Evolutionary conservation across 2,888 invertebrate genomes (phyloP).

Genomic region (Escarpia spicata): DNA sequence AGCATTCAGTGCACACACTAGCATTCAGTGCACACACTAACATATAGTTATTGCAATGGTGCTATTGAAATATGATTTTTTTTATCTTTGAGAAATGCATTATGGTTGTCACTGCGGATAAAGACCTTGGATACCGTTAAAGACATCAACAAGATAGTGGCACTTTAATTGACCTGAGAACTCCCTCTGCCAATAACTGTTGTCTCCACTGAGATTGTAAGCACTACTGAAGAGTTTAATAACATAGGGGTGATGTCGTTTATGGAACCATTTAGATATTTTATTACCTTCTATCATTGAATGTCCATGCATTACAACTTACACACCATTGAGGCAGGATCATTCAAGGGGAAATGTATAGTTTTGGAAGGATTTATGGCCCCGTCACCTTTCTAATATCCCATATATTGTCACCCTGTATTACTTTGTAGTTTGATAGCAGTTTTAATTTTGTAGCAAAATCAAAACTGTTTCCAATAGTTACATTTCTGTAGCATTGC

Average conservation of each 20-base stretch:
- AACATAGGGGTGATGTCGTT: conserved; percentile 7
- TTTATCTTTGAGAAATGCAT: background rate
- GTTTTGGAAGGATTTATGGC: background rate
- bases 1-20: no score
- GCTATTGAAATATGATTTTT: background rate
- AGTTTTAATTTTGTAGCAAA: background rate
- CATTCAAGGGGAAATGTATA: background rate
- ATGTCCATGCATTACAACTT: background rate
- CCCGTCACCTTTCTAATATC: background rate
- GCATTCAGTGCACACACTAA: no score
- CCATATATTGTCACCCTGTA: background rate
- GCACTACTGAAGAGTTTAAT: background rate
- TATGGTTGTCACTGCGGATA: background rate
- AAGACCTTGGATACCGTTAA: background rate
- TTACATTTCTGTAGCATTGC: background rate
- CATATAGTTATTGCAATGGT: background rate
- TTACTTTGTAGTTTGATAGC: background rate
- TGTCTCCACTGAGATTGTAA: background rate
- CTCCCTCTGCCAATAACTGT: background rate
- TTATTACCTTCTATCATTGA: background rate
- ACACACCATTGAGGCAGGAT: background rate
- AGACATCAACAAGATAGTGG: background rate
- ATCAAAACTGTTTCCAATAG: background rate
- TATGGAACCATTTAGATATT: background rate
- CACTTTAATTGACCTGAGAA: background rate